Evolutionary conservation across 2,797 vertebrate species (phyloP), one percentile per base, ranked within the genome.

Genomic region (Eulemur coronatus): DNA sequence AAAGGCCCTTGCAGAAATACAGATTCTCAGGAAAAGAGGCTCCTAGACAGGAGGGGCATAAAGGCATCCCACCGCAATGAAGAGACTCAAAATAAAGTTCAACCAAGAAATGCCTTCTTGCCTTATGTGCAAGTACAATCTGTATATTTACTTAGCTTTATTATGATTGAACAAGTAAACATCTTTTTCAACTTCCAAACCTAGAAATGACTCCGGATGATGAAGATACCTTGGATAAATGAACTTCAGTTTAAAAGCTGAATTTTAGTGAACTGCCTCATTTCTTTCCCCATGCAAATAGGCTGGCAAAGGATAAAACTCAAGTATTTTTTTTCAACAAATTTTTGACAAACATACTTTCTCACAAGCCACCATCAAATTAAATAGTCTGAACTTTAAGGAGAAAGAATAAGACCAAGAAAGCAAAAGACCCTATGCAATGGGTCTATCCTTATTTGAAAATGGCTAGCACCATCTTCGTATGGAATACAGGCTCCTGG

Each of bases 171-270:
- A 52, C 24, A 11, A 18, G 57, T 82, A 94, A 80, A 76, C 13
- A 76, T 11, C 17, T 67, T 94, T 79, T 91, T 48, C n/a, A 72
- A 75, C 55, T 87, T 92, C 81, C 28, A 76, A 95, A 85, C 22
- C 90, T 55, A 78, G 38, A 91, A 70, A 88, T 85, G 22, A 96
- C 69, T 61, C 48, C 80, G 46, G 80, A 55, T 82, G 35, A 61
- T 28, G 75, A 88, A 86, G 73, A 88, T 72, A 93, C 22, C 11
- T 76, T 78, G 70, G 30, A 82, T 85, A 91, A 90, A 81, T 28
- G 8, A 96, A 94, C n/a, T 92, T 96, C 22, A 24, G 75, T 38
- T 89, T 92, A 79, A 95, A 89, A 87, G 65, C 17, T 84, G 10
- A 65, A 86, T 65, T 95, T 89, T 63, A 93, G 38, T 55, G 55